Percentiles rank a stretch among this genome's conserved stretches.
Evolutionary conservation across 2,888 invertebrate species (phyloP).

Genomic region (Erebia aethiops): DNA sequence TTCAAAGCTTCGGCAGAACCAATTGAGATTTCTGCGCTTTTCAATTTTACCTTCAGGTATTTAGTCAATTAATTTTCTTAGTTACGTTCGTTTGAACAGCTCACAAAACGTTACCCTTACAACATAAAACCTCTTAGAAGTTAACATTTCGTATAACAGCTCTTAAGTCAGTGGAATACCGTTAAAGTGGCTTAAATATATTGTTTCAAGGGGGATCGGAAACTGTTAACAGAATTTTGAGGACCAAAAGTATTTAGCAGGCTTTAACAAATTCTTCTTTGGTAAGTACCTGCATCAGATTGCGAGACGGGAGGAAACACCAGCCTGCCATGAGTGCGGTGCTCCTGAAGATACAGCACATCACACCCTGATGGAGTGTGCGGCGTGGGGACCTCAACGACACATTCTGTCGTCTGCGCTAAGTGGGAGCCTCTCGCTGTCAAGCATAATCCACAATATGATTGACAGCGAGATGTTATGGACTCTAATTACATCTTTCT

Average conservation of each 20-base stretch:
- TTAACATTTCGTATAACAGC: slow-evolving; percentile 34
- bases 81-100: slow-evolving; percentile 27
- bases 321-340: too few relatives aligned
- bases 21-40: slow-evolving; percentile 35
- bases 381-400: too few relatives aligned
- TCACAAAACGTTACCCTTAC: slow-evolving; percentile 29
- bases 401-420: too few relatives aligned
- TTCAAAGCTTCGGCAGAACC: slow-evolving; percentile 16
- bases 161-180: slow-evolving; percentile 18
- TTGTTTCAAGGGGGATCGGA: slow-evolving; percentile 15
- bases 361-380: too few relatives aligned
- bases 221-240: slow-evolving; percentile 11
- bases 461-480: too few relatives aligned
- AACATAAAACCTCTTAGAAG: slow-evolving; percentile 33
- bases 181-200: slow-evolving; percentile 29
- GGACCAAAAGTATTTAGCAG: not conserved
- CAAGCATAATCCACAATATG: too few relatives aligned
- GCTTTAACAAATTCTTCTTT: not conserved
- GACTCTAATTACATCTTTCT: too few relatives aligned
- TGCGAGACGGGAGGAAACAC: too few relatives aligned
- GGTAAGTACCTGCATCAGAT: too few relatives aligned
- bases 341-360: too few relatives aligned
- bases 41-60: slow-evolving; percentile 43
- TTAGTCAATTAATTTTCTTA: slow-evolving; percentile 50
- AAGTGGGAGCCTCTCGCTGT: too few relatives aligned